Conservation (phyloP, 2,113 vertebrate genomes). For the Mus pahari region DNA sequence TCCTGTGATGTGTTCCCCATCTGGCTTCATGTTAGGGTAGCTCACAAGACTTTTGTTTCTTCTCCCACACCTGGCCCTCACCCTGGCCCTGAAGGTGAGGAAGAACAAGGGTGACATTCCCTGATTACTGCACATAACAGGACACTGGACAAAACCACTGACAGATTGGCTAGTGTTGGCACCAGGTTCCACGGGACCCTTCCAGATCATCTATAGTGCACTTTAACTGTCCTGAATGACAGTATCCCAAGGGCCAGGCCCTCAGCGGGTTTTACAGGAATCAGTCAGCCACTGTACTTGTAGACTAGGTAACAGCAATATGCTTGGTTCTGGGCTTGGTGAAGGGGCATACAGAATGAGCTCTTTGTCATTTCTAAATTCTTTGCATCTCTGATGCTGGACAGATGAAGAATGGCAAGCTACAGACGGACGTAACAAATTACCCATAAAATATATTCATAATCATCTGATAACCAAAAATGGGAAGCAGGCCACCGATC, state of each 20-base stretch:
- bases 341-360: neutral
- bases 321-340: neutral
- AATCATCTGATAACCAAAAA: slow-evolving; percentile 52
- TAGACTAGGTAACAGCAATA: neutral
- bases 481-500: slow-evolving; percentile 28
- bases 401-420: slow-evolving; percentile 24
- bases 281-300: neutral
- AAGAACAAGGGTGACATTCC: neutral
- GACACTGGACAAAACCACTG: neutral
- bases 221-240: neutral
- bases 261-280: neutral
- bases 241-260: neutral
- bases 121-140: slow-evolving; percentile 14
- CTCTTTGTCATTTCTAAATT: slow-evolving; percentile 1
- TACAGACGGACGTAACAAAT: slow-evolving; percentile 46
- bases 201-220: slow-evolving; percentile 5
- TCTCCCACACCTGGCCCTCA: neutral
- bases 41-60: neutral
- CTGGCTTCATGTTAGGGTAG: neutral
- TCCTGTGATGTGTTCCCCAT: no score
- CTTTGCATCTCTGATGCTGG: neutral
- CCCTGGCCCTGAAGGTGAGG: neutral
- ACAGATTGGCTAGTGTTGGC: slow-evolving; percentile 19
- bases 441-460: slow-evolving; percentile 56
- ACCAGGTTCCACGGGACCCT: neutral